These are phyloP conservation scores for Punctoribates punctum DNA, from an alignment of 2,888 invertebrate species.

Conservation along the genomic window DNA sequence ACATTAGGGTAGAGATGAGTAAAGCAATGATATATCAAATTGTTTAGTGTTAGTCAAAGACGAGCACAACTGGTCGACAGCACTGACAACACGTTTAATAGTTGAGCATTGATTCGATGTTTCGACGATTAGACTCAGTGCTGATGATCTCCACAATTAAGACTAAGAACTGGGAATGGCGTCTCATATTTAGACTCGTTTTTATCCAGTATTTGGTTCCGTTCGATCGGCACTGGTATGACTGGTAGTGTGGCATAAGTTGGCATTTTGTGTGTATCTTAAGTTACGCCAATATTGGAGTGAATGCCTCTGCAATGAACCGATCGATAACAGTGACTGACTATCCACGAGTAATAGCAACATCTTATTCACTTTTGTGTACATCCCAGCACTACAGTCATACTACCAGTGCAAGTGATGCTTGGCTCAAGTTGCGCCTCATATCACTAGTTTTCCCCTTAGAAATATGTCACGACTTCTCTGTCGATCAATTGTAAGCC, in stretches of 20 bases:
- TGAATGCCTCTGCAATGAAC: constrained; percentile 12
- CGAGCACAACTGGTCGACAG: neutral
- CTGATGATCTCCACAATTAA: constrained; percentile 18
- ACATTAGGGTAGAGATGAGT: neutral
- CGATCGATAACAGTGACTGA: constrained; percentile 32
- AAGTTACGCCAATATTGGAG: constrained; percentile 39
- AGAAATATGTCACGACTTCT: constrained; percentile 23
- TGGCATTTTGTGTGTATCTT: constrained; percentile 34
- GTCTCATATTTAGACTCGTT: constrained; percentile 13
- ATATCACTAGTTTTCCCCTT: constrained; percentile 8
- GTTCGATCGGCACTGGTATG: constrained; percentile 34
- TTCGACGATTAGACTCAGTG: constrained; percentile 8
- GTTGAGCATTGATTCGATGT: neutral
- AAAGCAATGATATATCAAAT: constrained; percentile 7
- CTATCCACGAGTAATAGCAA: constrained; percentile 23
- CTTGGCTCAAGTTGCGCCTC: constrained; percentile 20
- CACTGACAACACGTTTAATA: neutral
- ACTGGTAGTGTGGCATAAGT: constrained; percentile 1
- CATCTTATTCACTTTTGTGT: constrained; percentile 24
- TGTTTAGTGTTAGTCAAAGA: neutral
- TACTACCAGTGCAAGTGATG: neutral
- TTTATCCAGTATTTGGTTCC: neutral
- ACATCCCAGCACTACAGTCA: constrained; percentile 11
- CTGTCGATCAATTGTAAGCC: constrained; percentile 19
- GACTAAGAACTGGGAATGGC: neutral